Evolutionary conservation across 2,797 vertebrate genomes (phyloP).

Genomic region (Eleutherodactylus coqui): DNA sequence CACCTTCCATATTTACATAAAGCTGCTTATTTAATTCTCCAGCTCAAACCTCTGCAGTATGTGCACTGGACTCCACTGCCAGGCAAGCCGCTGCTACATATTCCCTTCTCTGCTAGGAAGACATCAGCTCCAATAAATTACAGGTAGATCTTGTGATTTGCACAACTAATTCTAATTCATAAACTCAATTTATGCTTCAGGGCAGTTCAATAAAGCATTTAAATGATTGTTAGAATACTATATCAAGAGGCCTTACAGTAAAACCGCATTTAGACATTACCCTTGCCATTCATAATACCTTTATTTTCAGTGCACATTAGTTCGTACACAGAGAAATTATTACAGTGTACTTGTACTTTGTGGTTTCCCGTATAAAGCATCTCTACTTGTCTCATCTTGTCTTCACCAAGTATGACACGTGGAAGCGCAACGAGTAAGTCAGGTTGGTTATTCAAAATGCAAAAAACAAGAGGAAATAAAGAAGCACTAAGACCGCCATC

Average conservation of each 20-base stretch:
- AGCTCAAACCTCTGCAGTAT: constrained; percentile 17
- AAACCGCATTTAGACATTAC: constrained; percentile 55
- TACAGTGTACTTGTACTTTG: constrained; percentile 42
- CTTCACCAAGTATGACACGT: constrained; percentile 34
- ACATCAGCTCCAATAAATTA: constrained; percentile 31
- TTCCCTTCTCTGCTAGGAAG: background rate
- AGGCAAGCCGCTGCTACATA: constrained; percentile 1
- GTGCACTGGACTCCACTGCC: background rate
- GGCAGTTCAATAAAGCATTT: constrained; percentile 45
- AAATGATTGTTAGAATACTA: constrained; percentile 36
- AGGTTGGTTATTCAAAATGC: constrained; percentile 49
- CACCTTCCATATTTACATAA: constrained; percentile 54
- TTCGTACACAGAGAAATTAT: constrained; percentile 46
- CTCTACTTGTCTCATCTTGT: constrained; percentile 27
- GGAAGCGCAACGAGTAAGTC: constrained; percentile 15
- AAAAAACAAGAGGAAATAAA: background rate
- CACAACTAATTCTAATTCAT: constrained; percentile 50
- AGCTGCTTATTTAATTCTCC: constrained; percentile 33
- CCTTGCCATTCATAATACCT: constrained; percentile 39
- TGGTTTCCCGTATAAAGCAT: constrained; percentile 45
- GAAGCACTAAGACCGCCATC: background rate
- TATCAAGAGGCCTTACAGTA: constrained; percentile 17
- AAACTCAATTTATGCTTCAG: constrained; percentile 36
- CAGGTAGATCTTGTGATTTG: constrained; percentile 43
- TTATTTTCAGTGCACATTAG: constrained; percentile 47